Evolutionary conservation across 1,140 invertebrate genomes (phyloP), one percentile per base, ranked within the genome.

Genomic region (Metaphire vulgaris): DNA sequence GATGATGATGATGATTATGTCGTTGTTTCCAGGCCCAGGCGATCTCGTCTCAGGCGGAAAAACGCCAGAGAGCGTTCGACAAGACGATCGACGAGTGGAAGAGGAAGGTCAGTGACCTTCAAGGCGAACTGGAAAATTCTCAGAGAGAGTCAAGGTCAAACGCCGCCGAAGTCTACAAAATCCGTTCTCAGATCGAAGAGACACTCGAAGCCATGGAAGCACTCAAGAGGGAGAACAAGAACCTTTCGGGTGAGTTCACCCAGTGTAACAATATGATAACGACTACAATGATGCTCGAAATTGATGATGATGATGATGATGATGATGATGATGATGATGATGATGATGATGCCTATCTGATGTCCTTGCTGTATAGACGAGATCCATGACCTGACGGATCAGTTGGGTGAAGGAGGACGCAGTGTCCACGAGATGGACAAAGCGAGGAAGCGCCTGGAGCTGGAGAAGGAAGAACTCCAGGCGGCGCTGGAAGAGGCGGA

Each of bases 41-140:
- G 69, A 93, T 98, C 83, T 95, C 96, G 83, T 94, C 94, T 85
- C 92, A 94, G 77, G 92, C 98, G 80, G 97, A 99, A 88, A 99
- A 99, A 93, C 99, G 98, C 89, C 96, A 98, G 89, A 98, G 98
- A 89, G 93, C 93, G 81, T 99, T 99, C 89, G 97, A 99, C 90
- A 98, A 98, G 89, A 96, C 98, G 87, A 94, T 99, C 86, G 92
- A 94, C 80, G 97, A 99, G 92, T 99, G 97, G 97, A 98, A 99
- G 88, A 92, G 96, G 87, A 98, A 98, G 90, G 94, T 96, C 83
- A 95, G 98, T 83, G 97, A 99, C 86, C 90, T 99, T 78, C 93
- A 95, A 80, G 92, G 93, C 81, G 97, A 99, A 88, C 90, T 99
- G 73, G 97, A 99, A 86, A 95, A 93, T 82, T 95, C 95, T 84